These are phyloP conservation scores for Tychaedon coryphoeus DNA, from an alignment of 2,113 vertebrate species.

Conservation along the genomic window DNA sequence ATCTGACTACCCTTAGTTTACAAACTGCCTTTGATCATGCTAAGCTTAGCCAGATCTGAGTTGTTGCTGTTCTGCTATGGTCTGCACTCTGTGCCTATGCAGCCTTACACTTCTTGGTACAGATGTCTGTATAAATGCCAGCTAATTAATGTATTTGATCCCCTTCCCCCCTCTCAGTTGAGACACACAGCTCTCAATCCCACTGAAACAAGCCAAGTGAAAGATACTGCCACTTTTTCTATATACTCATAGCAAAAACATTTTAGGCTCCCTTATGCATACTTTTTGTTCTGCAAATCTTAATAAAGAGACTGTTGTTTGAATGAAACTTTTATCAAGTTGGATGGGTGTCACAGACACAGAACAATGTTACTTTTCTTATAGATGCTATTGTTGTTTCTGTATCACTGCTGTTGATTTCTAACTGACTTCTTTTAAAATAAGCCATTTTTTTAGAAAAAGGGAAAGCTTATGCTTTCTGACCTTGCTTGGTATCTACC, in stretches of 20 bases:
- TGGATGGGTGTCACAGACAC: not conserved
- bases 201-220: not conserved
- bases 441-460: not conserved
- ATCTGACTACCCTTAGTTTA: not conserved
- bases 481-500: not conserved
- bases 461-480: not conserved
- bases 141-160: accelerated
- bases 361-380: not conserved
- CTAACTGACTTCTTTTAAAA: not conserved
- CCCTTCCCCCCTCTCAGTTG: not conserved
- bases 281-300: not conserved
- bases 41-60: not conserved
- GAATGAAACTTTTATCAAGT: not conserved
- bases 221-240: not conserved
- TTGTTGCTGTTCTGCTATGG: not conserved
- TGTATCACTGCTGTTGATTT: not conserved
- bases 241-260: not conserved
- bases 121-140: not conserved
- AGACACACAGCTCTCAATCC: not conserved
- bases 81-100: not conserved
- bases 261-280: not conserved
- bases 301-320: not conserved
- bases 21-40: not conserved
- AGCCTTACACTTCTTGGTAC: not conserved
- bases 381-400: not conserved